Percentiles rank a stretch among this genome's conserved stretches.
phyloP scores from a whole-genome alignment of 2,888 invertebrate genomes.

The Candidula unifasciata region DNA sequence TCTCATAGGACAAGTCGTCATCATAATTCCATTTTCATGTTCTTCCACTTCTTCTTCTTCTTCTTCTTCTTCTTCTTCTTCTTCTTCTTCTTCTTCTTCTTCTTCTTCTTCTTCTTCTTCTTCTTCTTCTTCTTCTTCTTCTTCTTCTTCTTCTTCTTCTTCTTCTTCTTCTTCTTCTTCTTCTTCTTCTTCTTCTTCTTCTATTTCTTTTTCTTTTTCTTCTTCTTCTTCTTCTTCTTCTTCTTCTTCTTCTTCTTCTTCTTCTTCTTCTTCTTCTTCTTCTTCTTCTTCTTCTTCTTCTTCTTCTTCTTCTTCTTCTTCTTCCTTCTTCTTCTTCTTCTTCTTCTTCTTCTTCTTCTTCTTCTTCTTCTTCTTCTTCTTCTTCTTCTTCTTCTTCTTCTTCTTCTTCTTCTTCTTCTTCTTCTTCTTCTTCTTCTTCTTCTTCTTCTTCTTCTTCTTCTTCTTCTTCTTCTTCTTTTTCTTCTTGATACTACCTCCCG shows the following conservation, averaged over 20 bases:
- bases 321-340: background rate
- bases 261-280: conserved; percentile 39
- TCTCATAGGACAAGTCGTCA: too few relatives aligned
- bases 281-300: background rate
- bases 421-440: background rate
- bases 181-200: background rate
- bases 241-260: conserved; percentile 39
- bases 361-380: too few relatives aligned
- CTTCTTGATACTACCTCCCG: too few relatives aligned
- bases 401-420: too few relatives aligned
- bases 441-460: conserved; percentile 49
- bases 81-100: background rate
- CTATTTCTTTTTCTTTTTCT: background rate
- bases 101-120: background rate
- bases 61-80: background rate
- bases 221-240: conserved; percentile 36
- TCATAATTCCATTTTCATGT: too few relatives aligned
- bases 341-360: conserved; percentile 8
- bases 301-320: background rate
- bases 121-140: background rate
- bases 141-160: background rate
- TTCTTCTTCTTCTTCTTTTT: conserved; percentile 31
- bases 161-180: background rate
- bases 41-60: too few relatives aligned
- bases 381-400: too few relatives aligned